Percentiles rank a stretch among this genome's conserved stretches.
phyloP scores from a whole-genome alignment of 2,113 vertebrate species.

The Hipposideros armiger region DNA sequence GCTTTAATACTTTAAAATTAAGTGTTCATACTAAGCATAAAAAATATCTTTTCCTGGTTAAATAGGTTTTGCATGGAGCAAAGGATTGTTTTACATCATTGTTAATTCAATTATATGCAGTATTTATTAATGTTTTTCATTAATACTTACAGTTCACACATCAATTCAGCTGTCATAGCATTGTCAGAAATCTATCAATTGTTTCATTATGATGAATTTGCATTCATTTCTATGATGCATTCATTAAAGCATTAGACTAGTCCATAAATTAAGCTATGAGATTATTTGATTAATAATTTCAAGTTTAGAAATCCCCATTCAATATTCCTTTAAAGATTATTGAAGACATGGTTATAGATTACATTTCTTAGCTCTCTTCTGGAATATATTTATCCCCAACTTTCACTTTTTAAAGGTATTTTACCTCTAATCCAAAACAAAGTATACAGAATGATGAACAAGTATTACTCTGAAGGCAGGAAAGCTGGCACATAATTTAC shows the following conservation, averaged over 20 bases:
- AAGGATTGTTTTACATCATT: constrained; percentile 39
- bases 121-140: constrained; percentile 59
- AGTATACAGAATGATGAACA: not conserved
- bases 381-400: not conserved
- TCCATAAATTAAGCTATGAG: constrained; percentile 23
- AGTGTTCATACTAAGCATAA: not conserved
- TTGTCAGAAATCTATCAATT: constrained; percentile 56
- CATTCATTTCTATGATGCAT: not conserved
- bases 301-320: not conserved
- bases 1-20: not conserved
- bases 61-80: not conserved
- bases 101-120: constrained; percentile 55
- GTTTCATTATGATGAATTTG: constrained; percentile 49
- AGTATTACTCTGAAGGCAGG: not conserved
- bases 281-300: constrained; percentile 43
- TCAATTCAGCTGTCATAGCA: constrained; percentile 56
- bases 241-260: constrained; percentile 32
- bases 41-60: not conserved
- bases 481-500: not conserved
- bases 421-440: constrained; percentile 13
- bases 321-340: not conserved
- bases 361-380: not conserved
- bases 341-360: not conserved
- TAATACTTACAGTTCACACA: constrained; percentile 53
- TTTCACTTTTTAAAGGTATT: not conserved